Base-by-base conservation (phyloP, 2,888 invertebrate species). In the Eupithecia dodoneata region DNA sequence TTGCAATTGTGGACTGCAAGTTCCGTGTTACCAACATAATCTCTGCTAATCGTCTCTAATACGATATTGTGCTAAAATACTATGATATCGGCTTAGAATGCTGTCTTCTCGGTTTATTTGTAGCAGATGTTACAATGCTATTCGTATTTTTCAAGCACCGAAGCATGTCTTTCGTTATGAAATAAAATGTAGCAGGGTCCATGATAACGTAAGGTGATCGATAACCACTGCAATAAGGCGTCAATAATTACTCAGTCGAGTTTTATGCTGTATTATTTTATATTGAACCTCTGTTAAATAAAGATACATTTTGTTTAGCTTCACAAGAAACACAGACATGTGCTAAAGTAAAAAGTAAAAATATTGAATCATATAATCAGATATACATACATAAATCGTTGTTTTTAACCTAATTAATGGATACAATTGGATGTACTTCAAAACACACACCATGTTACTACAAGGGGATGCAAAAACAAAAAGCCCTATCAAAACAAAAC, bases 1-100 rank as follows among this genome's bases (percentile, higher is more conserved):
- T 83, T 91, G 93, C 94, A 93, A 92, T 93, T 88, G 88, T 86
- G 85, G 84, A 85, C 86, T 89, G 87, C 85, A 90, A 10, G 87
- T 85, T 91, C 90, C 89, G 83, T 85, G 84, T 86, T 82, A 76
- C 81, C 80, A 76, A 84, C 82, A 84, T 87, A 87, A 87, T 87
- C 86, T 84, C 80, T 74, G 82, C 83, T 87, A 89, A 89, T 87
- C 85, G 84, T 82, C 83, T 84, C 77, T 76, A 75, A 75, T 76
- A 79, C 74, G 73, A 42, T 63, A 78, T 75, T 79, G 63, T 63
- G 63, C 30, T 63, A 30, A 63, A 30, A 76, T 76, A 73, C 73
- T 49, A 66, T 73, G 66, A 70, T 72, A 72, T 69, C 7, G 49
- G 72, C 59, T 71, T 74, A 52, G 13, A 2, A 15, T n/a, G 15